Percentiles rank a stretch among this genome's conserved stretches.
phyloP scores from a whole-genome alignment of 2,888 invertebrate species.

The Microchrysa polita region DNA sequence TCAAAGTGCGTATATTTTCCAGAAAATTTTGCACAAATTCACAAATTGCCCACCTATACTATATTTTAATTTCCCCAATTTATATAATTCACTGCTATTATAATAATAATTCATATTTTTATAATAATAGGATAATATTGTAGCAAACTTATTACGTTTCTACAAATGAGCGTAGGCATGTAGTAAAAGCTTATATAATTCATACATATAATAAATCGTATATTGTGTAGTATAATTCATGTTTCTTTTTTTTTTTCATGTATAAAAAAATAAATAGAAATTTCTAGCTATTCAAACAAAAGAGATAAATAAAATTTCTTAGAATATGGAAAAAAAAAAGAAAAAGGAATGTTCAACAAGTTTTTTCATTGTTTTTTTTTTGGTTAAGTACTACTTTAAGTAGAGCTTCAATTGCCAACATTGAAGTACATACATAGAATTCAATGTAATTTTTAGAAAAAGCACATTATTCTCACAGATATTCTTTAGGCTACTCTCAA shows the following conservation, averaged over 20 bases:
- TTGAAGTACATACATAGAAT: conserved; percentile 2
- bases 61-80: not conserved
- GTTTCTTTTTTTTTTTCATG: not conserved
- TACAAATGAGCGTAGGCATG: conserved; percentile 17
- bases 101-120: not conserved
- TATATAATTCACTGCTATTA: conserved; percentile 14
- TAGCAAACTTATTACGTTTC: conserved; percentile 10
- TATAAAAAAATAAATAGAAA: conserved; percentile 27
- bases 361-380: conserved; percentile 17
- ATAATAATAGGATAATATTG: conserved; percentile 8
- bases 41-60: not conserved
- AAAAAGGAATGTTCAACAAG: conserved; percentile 24
- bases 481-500: conserved; percentile 34
- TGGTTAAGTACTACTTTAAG: conserved; percentile 19
- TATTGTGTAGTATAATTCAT: not conserved
- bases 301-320: conserved; percentile 2
- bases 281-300: conserved; percentile 17
- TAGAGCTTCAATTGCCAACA: too few species aligned
- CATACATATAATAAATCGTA: not conserved
- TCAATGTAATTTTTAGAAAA: conserved; percentile 25
- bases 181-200: conserved; percentile 31
- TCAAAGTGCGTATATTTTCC: too few species aligned
- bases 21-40: conserved; percentile 1
- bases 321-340: conserved; percentile 11
- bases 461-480: conserved; percentile 42